Evolutionary conservation across 2,888 invertebrate genomes (phyloP).

Genomic region (Eucriotettix oculatus): DNA sequence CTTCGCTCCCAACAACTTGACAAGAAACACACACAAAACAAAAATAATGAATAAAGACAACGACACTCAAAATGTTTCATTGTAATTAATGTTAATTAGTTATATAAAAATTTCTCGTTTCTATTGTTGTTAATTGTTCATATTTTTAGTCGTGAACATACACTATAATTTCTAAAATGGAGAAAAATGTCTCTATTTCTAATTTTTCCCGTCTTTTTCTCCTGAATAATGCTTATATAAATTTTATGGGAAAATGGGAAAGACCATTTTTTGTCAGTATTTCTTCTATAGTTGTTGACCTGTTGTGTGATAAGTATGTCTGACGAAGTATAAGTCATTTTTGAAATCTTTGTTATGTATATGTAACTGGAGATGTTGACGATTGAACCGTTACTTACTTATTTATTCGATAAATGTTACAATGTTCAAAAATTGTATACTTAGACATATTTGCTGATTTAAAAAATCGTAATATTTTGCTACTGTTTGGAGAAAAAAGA

Average conservation of each 20-base stretch:
- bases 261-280: neutral
- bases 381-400: no score
- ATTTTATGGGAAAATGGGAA: neutral
- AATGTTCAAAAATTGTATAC: no score
- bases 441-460: no score
- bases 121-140: constrained; percentile 12
- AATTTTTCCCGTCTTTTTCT: neutral
- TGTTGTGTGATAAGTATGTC: neutral
- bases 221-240: neutral
- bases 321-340: no score
- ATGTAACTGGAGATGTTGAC: no score
- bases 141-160: constrained; percentile 5
- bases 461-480: no score
- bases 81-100: constrained; percentile 9
- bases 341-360: no score
- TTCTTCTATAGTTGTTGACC: neutral
- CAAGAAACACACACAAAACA: neutral
- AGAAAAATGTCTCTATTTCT: neutral
- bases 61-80: constrained; percentile 1
- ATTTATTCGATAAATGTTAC: no score
- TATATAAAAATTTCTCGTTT: constrained; percentile 4
- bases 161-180: neutral
- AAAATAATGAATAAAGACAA: neutral
- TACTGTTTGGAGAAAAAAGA: no score
- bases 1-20: neutral